These are phyloP conservation scores for Anisognathus igniventris DNA, from an alignment of 2,797 vertebrate species.

Conservation along the genomic window DNA sequence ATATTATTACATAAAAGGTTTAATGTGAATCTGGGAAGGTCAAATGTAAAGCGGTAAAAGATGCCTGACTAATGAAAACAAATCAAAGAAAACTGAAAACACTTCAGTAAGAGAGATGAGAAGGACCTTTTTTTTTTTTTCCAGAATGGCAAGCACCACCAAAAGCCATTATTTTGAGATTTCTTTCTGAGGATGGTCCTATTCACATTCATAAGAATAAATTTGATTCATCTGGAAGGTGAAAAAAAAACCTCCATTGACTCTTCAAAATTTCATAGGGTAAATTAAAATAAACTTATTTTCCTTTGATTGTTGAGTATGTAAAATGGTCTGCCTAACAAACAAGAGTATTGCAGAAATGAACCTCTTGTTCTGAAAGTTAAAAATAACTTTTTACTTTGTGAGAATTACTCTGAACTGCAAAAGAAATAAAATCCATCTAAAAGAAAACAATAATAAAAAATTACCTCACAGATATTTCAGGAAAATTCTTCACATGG, in stretches of 20 bases:
- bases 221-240: not conserved
- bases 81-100: not conserved
- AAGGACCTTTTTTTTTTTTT: not conserved
- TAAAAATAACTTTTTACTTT: not conserved
- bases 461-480: not conserved
- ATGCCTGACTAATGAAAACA: not conserved
- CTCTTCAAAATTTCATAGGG: not conserved
- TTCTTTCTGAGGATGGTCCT: not conserved
- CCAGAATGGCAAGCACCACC: rapidly evolving
- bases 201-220: not conserved
- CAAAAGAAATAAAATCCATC: not conserved
- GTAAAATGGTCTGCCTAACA: not conserved
- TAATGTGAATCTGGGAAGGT: not conserved
- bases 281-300: not conserved
- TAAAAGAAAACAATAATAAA: not conserved
- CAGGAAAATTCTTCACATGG: not conserved
- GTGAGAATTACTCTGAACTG: not conserved
- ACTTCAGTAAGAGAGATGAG: not conserved
- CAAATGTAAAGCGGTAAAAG: not conserved
- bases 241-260: not conserved
- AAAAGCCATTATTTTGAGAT: not conserved
- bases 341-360: not conserved
- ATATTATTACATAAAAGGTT: not conserved
- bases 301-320: not conserved
- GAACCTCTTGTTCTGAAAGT: not conserved